Evolutionary conservation across 2,113 vertebrate genomes (phyloP).

Genomic region (Sphaerodactylus townsendi): DNA sequence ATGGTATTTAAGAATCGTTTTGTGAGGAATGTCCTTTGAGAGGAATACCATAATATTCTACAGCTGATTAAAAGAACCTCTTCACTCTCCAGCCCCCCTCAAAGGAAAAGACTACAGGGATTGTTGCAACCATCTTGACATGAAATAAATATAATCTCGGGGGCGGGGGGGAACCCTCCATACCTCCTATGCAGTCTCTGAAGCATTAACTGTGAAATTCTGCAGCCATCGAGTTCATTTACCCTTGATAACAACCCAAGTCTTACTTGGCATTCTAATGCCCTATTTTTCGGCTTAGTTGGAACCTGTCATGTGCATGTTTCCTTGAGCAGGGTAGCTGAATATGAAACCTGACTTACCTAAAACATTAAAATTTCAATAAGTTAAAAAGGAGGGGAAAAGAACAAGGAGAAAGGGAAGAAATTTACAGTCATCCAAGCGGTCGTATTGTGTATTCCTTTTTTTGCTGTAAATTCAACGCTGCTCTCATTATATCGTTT

Average conservation of each 20-base stretch:
- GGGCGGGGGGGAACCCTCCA: neutral
- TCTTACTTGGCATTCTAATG: constrained; percentile 50
- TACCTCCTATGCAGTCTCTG: constrained; percentile 22
- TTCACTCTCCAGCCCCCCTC: neutral
- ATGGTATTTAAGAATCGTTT: neutral
- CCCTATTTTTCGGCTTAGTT: constrained; percentile 72
- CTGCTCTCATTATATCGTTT: constrained; percentile 50
- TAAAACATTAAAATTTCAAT: constrained; percentile 65
- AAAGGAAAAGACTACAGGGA: neutral
- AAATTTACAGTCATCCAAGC: constrained; percentile 53
- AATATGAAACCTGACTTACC: constrained; percentile 67
- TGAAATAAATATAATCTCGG: neutral
- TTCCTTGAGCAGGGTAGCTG: constrained; percentile 54
- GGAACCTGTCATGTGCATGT: constrained; percentile 62
- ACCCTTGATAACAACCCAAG: constrained; percentile 56
- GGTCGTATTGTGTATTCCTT: constrained; percentile 52
- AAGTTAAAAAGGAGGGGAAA: constrained; percentile 41
- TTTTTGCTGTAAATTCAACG: constrained; percentile 44
- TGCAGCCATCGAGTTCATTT: constrained; percentile 51
- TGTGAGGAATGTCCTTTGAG: neutral
- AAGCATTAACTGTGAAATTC: constrained; percentile 45
- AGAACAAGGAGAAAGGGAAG: constrained; percentile 61
- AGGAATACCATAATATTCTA: neutral
- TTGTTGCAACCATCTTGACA: neutral
- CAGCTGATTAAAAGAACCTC: neutral